These are phyloP conservation scores for Tenebrio molitor DNA, from an alignment of 1,140 invertebrate species.

Conservation along the genomic window DNA sequence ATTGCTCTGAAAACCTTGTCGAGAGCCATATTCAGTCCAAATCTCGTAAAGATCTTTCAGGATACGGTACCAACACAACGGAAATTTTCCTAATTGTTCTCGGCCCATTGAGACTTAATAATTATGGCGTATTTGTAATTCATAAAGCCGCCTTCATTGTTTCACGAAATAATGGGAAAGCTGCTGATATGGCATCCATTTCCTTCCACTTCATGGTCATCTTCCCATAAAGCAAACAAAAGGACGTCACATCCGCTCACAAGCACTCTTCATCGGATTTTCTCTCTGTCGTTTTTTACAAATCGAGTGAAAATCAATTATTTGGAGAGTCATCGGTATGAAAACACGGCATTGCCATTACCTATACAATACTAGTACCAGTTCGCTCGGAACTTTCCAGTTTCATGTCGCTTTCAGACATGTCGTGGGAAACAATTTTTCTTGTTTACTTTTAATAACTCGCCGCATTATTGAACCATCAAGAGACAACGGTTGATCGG, in stretches of 20 bases:
- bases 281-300: neutral
- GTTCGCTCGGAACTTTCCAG: slow-evolving; percentile 28
- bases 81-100: neutral
- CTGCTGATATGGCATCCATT: slow-evolving; percentile 32
- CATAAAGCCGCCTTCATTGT: slow-evolving; percentile 19
- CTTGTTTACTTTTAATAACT: slow-evolving; percentile 9
- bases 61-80: neutral
- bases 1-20: too few species aligned
- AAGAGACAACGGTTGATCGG: slow-evolving; percentile 25
- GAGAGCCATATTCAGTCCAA: too few species aligned
- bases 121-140: slow-evolving; percentile 21
- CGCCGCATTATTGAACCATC: slow-evolving; percentile 23
- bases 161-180: slow-evolving; percentile 32
- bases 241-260: slow-evolving; percentile 40
- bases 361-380: slow-evolving; percentile 4
- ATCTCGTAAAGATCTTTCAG: neutral
- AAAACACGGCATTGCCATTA: slow-evolving; percentile 20
- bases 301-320: slow-evolving; percentile 28
- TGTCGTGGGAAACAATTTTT: slow-evolving; percentile 32
- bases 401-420: slow-evolving; percentile 16
- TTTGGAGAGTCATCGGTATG: slow-evolving; percentile 1
- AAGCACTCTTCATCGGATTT: slow-evolving; percentile 18
- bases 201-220: slow-evolving; percentile 22
- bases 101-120: slow-evolving; percentile 5
- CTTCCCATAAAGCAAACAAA: slow-evolving; percentile 43